Evolutionary conservation across 2,888 invertebrate genomes (phyloP).

Genomic region (Hemistola chrysoprasaria): DNA sequence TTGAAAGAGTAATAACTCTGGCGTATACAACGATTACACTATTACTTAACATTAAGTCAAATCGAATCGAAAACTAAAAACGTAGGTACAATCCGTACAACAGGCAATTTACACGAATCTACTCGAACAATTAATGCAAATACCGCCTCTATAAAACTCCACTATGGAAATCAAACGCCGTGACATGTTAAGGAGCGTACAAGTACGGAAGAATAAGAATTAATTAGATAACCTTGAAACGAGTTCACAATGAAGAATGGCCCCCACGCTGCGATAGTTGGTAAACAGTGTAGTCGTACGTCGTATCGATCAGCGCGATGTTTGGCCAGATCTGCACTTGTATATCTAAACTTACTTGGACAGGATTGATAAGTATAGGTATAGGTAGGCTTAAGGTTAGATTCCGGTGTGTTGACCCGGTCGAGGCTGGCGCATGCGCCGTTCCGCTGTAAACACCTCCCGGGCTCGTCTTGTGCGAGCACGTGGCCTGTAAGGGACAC

Average conservation of each 20-base stretch:
- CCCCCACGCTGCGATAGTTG: constrained; percentile 28
- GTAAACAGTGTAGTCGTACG: constrained; percentile 25
- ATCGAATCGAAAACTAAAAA: too few relatives aligned
- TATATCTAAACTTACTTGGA: constrained; percentile 68
- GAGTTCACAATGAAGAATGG: constrained; percentile 30
- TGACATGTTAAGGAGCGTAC: neutral
- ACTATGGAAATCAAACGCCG: too few relatives aligned
- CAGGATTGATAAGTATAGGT: constrained; percentile 50
- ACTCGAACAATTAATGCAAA: too few relatives aligned
- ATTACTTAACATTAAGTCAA: too few relatives aligned
- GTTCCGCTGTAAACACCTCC: constrained; percentile 71
- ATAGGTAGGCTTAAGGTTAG: constrained; percentile 68
- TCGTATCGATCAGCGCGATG: constrained; percentile 27
- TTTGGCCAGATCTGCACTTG: constrained; percentile 47
- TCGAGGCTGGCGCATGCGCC: constrained; percentile 70
- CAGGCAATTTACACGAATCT: too few relatives aligned
- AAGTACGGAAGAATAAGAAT: constrained; percentile 28
- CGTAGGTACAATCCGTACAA: too few relatives aligned
- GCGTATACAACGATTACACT: too few relatives aligned
- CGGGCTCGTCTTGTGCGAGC: constrained; percentile 63
- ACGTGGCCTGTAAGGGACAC: constrained; percentile 39
- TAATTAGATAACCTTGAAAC: constrained; percentile 33
- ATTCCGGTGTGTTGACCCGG: constrained; percentile 73
- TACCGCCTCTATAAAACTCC: too few relatives aligned
- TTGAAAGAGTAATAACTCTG: too few relatives aligned